phyloP scores from a whole-genome alignment of 2,113 vertebrate species.

The Callipepla squamata region DNA sequence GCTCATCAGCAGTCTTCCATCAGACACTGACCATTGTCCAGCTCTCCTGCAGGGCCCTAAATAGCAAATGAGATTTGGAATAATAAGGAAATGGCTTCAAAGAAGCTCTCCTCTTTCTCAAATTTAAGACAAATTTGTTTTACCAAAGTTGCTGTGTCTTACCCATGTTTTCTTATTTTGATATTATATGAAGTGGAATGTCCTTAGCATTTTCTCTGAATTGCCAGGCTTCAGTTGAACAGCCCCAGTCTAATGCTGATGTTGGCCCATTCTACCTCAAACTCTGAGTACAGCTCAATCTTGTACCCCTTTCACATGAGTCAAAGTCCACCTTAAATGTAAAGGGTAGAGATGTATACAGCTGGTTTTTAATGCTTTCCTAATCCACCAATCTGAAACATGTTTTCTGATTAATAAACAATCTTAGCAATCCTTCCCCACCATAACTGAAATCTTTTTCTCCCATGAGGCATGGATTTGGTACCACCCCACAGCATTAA shows the following conservation, averaged over 20 bases:
- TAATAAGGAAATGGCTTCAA: background rate
- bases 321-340: background rate
- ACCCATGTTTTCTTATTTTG: background rate
- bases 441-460: background rate
- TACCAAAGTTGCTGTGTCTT: background rate
- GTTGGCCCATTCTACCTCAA: background rate
- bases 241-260: background rate
- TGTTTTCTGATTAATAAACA: conserved; percentile 19
- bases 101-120: background rate
- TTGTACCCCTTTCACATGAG: background rate
- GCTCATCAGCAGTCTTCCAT: background rate
- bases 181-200: background rate
- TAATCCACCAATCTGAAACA: background rate
- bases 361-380: background rate
- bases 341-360: background rate
- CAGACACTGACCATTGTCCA: background rate
- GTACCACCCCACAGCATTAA: conserved; percentile 33
- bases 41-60: background rate
- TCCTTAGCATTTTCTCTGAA: background rate
- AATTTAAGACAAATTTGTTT: background rate
- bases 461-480: conserved; percentile 26
- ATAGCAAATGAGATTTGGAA: background rate
- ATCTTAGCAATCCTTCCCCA: background rate
- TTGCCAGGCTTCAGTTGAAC: background rate
- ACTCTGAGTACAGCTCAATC: background rate